A percentile compares a stretch with the other conserved stretches of the same genome.
phyloP scores from a whole-genome alignment of 2,113 vertebrate genomes.

The Halichoeres trimaculatus region DNA sequence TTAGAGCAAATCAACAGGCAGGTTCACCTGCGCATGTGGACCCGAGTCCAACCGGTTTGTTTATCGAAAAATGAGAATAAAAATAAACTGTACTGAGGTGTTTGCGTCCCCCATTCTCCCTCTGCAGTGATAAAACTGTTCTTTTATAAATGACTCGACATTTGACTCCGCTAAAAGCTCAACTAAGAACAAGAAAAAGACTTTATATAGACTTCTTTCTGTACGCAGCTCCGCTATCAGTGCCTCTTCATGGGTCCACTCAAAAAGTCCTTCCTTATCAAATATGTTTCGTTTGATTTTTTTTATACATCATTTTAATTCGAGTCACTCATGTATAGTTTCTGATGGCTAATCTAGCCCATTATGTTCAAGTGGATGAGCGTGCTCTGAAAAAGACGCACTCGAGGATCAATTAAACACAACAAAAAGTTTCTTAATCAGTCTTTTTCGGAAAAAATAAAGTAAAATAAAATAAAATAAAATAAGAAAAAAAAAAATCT shows the following conservation, averaged over 20 bases:
- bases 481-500: slow-evolving; percentile 85
- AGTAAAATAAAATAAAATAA: slow-evolving; percentile 86
- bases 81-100: slow-evolving; percentile 44
- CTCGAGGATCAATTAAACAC: slow-evolving; percentile 22
- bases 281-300: not conserved
- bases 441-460: slow-evolving; percentile 74
- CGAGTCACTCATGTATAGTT: slow-evolving; percentile 38
- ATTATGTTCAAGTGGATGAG: slow-evolving; percentile 59
- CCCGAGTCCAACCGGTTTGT: slow-evolving; percentile 31
- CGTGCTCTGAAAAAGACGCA: slow-evolving; percentile 62
- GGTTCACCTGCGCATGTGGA: slow-evolving; percentile 52
- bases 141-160: slow-evolving; percentile 59
- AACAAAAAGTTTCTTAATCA: slow-evolving; percentile 46
- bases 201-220: slow-evolving; percentile 51
- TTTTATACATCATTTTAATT: not conserved
- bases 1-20: slow-evolving; percentile 68
- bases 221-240: slow-evolving; percentile 31
- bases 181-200: slow-evolving; percentile 62
- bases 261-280: slow-evolving; percentile 14
- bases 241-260: slow-evolving; percentile 26
- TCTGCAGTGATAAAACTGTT: slow-evolving; percentile 42
- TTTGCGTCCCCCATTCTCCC: slow-evolving; percentile 6
- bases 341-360: slow-evolving; percentile 65
- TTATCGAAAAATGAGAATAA: slow-evolving; percentile 14
- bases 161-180: slow-evolving; percentile 57